These are phyloP conservation scores for Myotis planiceps DNA, from an alignment of 2,797 vertebrate species.

Conservation along the genomic window DNA sequence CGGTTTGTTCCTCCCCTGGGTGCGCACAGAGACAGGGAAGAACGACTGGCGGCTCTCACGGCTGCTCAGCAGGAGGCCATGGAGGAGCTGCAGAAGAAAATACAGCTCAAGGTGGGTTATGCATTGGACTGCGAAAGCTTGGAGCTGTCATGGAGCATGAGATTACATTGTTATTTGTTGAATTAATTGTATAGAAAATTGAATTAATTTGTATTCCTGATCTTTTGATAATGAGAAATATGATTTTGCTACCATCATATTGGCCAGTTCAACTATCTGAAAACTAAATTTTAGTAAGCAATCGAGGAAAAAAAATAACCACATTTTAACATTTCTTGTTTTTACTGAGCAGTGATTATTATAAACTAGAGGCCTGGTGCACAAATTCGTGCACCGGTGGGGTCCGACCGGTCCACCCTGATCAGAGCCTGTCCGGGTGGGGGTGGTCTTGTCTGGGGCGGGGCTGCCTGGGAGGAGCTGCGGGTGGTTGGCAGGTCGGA, in stretches of 20 bases:
- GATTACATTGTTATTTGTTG: not conserved
- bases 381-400: too few species aligned
- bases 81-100: constrained; percentile 99
- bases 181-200: not conserved
- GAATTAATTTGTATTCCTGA: not conserved
- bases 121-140: not conserved
- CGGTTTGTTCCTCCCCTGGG: not conserved
- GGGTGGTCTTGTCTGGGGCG: too few species aligned
- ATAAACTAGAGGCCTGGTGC: not conserved
- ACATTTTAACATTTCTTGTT: not conserved
- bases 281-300: not conserved
- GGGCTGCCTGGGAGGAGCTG: too few species aligned
- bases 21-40: constrained; percentile 93
- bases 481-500: too few species aligned
- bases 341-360: not conserved
- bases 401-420: too few species aligned
- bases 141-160: not conserved
- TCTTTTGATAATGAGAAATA: not conserved
- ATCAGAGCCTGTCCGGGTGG: too few species aligned
- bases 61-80: constrained; percentile 98
- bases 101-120: constrained; percentile 95
- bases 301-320: not conserved
- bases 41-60: constrained; percentile 96
- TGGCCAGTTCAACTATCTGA: not conserved
- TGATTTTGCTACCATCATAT: not conserved